Percentiles rank a stretch among this genome's conserved stretches.
phyloP scores from a whole-genome alignment of 2,113 vertebrate genomes.

The Petromus typicus region DNA sequence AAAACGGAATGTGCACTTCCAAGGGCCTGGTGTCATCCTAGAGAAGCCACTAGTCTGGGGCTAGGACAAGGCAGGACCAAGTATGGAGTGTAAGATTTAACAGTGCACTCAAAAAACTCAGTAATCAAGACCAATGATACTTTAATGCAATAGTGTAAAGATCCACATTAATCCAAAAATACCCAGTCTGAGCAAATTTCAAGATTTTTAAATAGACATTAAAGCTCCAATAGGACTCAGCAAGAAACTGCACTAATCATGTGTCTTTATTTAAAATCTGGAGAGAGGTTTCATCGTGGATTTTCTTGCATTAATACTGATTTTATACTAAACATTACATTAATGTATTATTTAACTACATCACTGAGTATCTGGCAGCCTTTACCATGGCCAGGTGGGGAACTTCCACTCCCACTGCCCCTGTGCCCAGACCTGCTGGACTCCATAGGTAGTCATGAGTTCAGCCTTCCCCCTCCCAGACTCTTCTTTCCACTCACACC shows the following conservation, averaged over 20 bases:
- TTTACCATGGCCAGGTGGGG: neutral
- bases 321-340: neutral
- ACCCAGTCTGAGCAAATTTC: neutral
- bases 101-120: neutral
- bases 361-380: neutral
- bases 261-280: neutral
- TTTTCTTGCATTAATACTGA: neutral
- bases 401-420: neutral
- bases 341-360: neutral
- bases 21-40: rapidly evolving
- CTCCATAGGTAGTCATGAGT: neutral
- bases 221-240: rapidly evolving
- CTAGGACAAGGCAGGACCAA: neutral
- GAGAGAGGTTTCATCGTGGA: neutral
- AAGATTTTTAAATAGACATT: neutral
- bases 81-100: rapidly evolving
- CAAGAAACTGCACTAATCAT: neutral
- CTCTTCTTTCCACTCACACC: neutral
- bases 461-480: neutral
- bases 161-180: neutral
- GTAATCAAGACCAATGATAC: neutral
- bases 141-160: neutral
- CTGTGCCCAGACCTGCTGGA: too few relatives aligned
- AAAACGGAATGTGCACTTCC: neutral
- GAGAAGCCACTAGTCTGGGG: rapidly evolving